Percentiles rank a stretch among this genome's conserved stretches.
phyloP scores from a whole-genome alignment of 2,888 invertebrate species.

The Drepana falcataria region DNA sequence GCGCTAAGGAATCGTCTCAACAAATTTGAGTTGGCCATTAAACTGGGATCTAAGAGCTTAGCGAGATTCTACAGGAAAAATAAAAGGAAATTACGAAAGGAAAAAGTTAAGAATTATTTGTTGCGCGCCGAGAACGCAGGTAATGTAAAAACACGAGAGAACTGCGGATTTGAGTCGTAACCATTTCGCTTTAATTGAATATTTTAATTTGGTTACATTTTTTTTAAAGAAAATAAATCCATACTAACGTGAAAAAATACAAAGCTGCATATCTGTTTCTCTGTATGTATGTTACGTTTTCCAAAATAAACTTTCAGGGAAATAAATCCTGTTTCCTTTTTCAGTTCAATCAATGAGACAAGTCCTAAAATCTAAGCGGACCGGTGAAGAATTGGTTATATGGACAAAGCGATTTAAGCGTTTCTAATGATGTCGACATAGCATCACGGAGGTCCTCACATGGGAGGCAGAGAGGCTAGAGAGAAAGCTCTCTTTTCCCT shows the following conservation, averaged over 20 bases:
- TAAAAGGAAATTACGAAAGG: conserved; percentile 31
- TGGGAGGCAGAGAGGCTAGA: too few species aligned
- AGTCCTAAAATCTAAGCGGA: conserved; percentile 36
- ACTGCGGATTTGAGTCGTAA: not conserved
- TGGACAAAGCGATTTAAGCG: conserved; percentile 50
- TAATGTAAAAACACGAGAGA: conserved; percentile 10
- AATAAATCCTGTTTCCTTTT: conserved; percentile 16
- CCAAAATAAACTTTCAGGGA: too few species aligned
- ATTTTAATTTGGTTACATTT: not conserved
- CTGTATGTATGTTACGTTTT: too few species aligned
- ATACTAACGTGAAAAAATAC: too few species aligned
- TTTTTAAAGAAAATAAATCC: not conserved
- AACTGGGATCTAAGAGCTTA: conserved; percentile 47
- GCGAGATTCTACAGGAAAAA: conserved; percentile 44
- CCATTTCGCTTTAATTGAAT: not conserved
- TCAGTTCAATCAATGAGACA: conserved; percentile 35
- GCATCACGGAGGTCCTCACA: too few species aligned
- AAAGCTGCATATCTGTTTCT: too few species aligned
- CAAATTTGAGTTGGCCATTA: conserved; percentile 46
- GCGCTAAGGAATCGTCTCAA: conserved; percentile 45
- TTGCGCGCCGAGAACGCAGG: conserved; percentile 31
- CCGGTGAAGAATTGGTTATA: conserved; percentile 36
- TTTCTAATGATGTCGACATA: conserved; percentile 14
- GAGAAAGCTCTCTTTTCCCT: too few species aligned
- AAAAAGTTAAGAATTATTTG: conserved; percentile 39